phyloP scores from a whole-genome alignment of 2,113 vertebrate genomes.

The Plestiodon gilberti region DNA sequence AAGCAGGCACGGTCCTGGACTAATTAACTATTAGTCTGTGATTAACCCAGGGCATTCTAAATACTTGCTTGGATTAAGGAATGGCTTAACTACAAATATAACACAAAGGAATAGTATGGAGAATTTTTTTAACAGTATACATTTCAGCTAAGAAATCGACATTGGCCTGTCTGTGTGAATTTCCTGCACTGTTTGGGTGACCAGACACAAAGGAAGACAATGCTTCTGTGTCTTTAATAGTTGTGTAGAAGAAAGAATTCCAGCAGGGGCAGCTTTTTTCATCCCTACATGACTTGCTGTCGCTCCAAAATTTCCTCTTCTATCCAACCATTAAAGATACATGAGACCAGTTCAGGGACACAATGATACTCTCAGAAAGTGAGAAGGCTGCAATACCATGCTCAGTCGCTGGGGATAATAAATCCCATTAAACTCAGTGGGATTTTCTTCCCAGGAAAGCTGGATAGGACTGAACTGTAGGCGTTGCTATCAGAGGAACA shows the following conservation, averaged over 20 bases:
- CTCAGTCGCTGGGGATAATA: too few species aligned
- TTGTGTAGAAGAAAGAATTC: not conserved
- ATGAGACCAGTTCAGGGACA: not conserved
- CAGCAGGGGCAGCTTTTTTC: too few species aligned
- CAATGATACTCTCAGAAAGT: too few species aligned
- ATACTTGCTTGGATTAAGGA: too few species aligned
- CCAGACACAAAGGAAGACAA: not conserved
- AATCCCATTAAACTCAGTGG: too few species aligned
- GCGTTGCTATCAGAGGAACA: not conserved
- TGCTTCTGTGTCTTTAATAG: not conserved
- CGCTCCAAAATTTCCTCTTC: not conserved
- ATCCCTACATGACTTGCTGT: not conserved
- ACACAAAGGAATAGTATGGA: not conserved
- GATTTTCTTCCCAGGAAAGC: too few species aligned
- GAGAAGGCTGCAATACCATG: too few species aligned
- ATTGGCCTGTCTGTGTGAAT: not conserved
- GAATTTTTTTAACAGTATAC: constrained; percentile 17
- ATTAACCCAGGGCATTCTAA: too few species aligned
- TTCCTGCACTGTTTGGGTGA: not conserved
- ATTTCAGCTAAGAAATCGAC: not conserved
- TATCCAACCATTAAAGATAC: not conserved
- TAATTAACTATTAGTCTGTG: too few species aligned
- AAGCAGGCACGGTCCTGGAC: too few species aligned
- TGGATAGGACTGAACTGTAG: not conserved
- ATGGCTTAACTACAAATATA: too few species aligned